Evolutionary conservation across 1,140 invertebrate species (phyloP).

Genomic region (Lordiphosa mommai): DNA sequence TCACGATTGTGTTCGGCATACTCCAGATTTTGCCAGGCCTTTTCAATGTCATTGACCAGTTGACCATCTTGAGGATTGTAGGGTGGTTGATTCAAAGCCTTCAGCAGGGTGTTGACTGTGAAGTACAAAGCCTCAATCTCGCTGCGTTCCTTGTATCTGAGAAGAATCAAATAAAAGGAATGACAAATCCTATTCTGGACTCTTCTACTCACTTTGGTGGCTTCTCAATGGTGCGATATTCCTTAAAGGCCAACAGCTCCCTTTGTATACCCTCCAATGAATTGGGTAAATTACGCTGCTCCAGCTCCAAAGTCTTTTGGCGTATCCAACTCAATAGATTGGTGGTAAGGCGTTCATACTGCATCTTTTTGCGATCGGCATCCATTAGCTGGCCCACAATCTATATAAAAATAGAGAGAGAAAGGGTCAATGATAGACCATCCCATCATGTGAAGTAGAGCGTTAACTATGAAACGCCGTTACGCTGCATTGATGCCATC

Average conservation of each 20-base stretch:
- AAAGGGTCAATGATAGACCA: slow-evolving; percentile 36
- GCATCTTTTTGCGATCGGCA: slow-evolving; percentile 92
- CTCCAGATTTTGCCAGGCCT: slow-evolving; percentile 95
- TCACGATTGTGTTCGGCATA: slow-evolving; percentile 97
- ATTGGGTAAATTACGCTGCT: slow-evolving; percentile 96
- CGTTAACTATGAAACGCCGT: slow-evolving; percentile 63
- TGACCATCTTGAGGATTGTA: slow-evolving; percentile 96
- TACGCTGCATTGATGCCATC: slow-evolving; percentile 55
- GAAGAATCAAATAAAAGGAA: background rate
- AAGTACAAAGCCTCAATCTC: slow-evolving; percentile 98
- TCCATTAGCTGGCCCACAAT: slow-evolving; percentile 98
- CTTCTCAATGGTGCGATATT: slow-evolving; percentile 98
- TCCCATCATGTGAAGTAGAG: slow-evolving; percentile 64
- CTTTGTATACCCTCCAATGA: slow-evolving; percentile 96
- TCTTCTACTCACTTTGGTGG: slow-evolving; percentile 90
- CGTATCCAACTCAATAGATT: slow-evolving; percentile 96
- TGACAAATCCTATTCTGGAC: slow-evolving; percentile 1
- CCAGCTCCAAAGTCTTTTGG: slow-evolving; percentile 90
- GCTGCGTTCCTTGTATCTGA: slow-evolving; percentile 95
- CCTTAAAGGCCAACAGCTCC: slow-evolving; percentile 93
- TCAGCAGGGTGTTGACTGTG: slow-evolving; percentile 97
- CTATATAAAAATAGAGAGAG: slow-evolving; percentile 80
- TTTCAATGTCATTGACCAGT: slow-evolving; percentile 94
- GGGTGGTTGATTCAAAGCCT: slow-evolving; percentile 93
- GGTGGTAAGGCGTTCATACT: slow-evolving; percentile 92